Conservation (phyloP, 2,797 vertebrate species). For the Intellagama lesueurii region DNA sequence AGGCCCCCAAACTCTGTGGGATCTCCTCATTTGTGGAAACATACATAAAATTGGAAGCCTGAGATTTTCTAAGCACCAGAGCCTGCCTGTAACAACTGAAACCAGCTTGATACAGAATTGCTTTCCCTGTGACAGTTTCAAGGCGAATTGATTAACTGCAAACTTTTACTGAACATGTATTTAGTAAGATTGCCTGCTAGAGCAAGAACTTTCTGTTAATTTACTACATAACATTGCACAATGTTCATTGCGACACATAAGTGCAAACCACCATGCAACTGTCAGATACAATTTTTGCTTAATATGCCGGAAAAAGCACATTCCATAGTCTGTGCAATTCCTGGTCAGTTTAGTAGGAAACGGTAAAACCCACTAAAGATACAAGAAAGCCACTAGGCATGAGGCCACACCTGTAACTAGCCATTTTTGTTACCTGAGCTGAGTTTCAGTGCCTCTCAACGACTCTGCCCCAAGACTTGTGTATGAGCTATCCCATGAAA, state of each 20-base stretch:
- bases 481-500: too few species aligned
- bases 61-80: background rate
- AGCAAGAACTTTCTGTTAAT: slow-evolving; percentile 20
- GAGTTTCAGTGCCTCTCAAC: too few species aligned
- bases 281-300: slow-evolving; percentile 17
- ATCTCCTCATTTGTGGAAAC: background rate
- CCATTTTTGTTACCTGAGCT: too few species aligned
- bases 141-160: slow-evolving; percentile 8
- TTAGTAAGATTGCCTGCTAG: slow-evolving; percentile 27
- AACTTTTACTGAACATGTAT: background rate
- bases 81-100: background rate
- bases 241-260: slow-evolving; percentile 18
- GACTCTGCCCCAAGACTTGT: too few species aligned
- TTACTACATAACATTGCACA: slow-evolving; percentile 31
- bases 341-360: background rate
- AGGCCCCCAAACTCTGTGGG: background rate
- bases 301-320: background rate
- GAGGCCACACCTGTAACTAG: too few species aligned
- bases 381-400: background rate
- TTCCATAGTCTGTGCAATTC: background rate
- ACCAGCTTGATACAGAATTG: background rate
- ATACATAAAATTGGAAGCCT: background rate
- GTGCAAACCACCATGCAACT: slow-evolving; percentile 15
- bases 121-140: background rate
- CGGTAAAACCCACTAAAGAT: background rate